Percentiles rank a stretch among this genome's conserved stretches.
Evolutionary conservation across 2,113 vertebrate species (phyloP).

Genomic region (Lota lota): DNA sequence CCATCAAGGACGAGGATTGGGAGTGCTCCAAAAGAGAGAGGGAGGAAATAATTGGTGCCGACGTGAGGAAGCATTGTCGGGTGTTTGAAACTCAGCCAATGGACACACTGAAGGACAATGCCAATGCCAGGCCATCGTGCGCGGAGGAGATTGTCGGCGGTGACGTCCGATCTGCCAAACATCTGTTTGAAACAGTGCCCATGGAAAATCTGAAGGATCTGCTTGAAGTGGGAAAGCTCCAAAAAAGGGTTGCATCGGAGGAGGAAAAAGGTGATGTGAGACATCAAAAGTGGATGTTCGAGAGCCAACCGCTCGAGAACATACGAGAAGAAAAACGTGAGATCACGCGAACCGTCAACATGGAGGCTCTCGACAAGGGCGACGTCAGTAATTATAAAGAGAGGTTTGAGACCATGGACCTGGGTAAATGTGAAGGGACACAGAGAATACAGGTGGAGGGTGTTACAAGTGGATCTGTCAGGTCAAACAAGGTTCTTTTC

Average conservation of each 20-base stretch:
- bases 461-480: slow-evolving; percentile 81
- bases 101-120: slow-evolving; percentile 78
- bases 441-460: slow-evolving; percentile 85
- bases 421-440: slow-evolving; percentile 79
- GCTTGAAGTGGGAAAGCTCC: slow-evolving; percentile 79
- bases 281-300: slow-evolving; percentile 89
- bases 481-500: slow-evolving; percentile 84
- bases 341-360: slow-evolving; percentile 76
- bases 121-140: slow-evolving; percentile 60
- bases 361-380: slow-evolving; percentile 82
- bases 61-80: slow-evolving; percentile 83
- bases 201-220: slow-evolving; percentile 85
- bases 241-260: slow-evolving; percentile 77
- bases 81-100: slow-evolving; percentile 87
- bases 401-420: slow-evolving; percentile 84
- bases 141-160: slow-evolving; percentile 81
- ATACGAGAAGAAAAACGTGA: slow-evolving; percentile 85
- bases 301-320: slow-evolving; percentile 84
- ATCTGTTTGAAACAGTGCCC: slow-evolving; percentile 86
- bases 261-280: slow-evolving; percentile 88
- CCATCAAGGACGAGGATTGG: slow-evolving; percentile 82
- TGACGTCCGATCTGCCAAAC: slow-evolving; percentile 79
- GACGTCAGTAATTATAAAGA: slow-evolving; percentile 82
- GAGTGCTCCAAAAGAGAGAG: slow-evolving; percentile 68
- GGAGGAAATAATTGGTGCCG: slow-evolving; percentile 81